Base-by-base conservation (phyloP, 2,888 invertebrate genomes). In the Pristionchus mayeri region DNA sequence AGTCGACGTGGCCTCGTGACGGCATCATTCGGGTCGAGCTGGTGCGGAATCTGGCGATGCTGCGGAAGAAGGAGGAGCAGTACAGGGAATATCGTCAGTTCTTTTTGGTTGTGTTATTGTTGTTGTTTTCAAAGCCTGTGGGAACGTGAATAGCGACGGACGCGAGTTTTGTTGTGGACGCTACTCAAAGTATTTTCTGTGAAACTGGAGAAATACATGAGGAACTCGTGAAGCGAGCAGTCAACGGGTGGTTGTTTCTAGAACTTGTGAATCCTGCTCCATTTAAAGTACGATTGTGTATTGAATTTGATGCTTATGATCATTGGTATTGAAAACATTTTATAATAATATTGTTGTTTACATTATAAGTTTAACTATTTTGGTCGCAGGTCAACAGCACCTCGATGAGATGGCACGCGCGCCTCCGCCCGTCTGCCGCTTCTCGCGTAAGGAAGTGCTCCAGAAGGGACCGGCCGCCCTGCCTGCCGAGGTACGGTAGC, bases 21-120 rank as follows among this genome's bases (percentile, higher is more conserved):
- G 98, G 98, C 6, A 97, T 99, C 89, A 94, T 99, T 27, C 94
- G 97, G 87, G 97, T 98, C 21, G 97, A 98, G 94, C 96, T 97
- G 30, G 93, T 94, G 13, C 90, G 93, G 18, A 94, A 94, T 90
- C 80, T 91, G 86, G 85, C 87, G 13, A 82, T 89, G 34, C 79
- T 91, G 4, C 86, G 90, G 78, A 82, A 85, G 40, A 85, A 89
- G 71, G 88, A 89, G 71, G 71, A 85, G 6, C 87, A 86, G 85
- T 85, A 87, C 34, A 40, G n/a, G 18, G 76, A 80, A 44, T 89
- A 88, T 57, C 85, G 89, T 89, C 52, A 85, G 87, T 86, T 86
- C 11, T 30, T 84, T 84, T 60, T 60, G 30, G 50, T 37, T 30
- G n/a, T 27, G 13, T 80, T n/a, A n/a, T n/a, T n/a, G n/a, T n/a